These are phyloP conservation scores for Drosophila subquinaria DNA, from an alignment of 2,888 invertebrate species.

Conservation along the genomic window DNA sequence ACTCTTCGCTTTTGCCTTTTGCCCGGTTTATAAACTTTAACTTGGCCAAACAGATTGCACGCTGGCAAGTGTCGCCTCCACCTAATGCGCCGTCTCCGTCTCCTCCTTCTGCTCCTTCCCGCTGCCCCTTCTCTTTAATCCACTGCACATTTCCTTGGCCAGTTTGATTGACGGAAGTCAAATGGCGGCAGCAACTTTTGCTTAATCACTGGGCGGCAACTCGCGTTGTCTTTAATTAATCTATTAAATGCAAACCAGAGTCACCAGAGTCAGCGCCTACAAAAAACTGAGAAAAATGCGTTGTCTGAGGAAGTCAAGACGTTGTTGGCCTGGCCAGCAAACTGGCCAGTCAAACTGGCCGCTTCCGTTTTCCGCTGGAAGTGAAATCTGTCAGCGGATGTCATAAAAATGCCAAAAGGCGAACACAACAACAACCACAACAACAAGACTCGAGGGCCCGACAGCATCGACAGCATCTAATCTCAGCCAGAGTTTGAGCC, in stretches of 20 bases:
- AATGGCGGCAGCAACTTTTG: conserved; percentile 71
- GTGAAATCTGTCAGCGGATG: conserved; percentile 79
- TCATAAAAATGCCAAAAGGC: conserved; percentile 75
- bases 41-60: conserved; percentile 56
- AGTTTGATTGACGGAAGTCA: conserved; percentile 76
- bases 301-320: conserved; percentile 73
- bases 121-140: background rate
- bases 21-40: conserved; percentile 64
- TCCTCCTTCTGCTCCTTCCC: background rate
- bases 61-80: conserved; percentile 58
- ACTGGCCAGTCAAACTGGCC: conserved; percentile 60
- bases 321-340: conserved; percentile 10
- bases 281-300: conserved; percentile 61
- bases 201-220: conserved; percentile 80
- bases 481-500: conserved; percentile 2
- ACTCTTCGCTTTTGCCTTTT: conserved; percentile 32
- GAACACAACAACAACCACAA: background rate
- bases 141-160: conserved; percentile 43
- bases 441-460: conserved; percentile 10
- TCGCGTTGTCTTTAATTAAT: conserved; percentile 74
- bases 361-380: conserved; percentile 82
- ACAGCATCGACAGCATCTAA: conserved; percentile 1
- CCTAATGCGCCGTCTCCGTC: conserved; percentile 24
- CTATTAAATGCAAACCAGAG: conserved; percentile 80
- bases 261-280: conserved; percentile 60